Conservation (phyloP, 2,113 vertebrate species). For the Tympanuchus pallidicinctus region DNA sequence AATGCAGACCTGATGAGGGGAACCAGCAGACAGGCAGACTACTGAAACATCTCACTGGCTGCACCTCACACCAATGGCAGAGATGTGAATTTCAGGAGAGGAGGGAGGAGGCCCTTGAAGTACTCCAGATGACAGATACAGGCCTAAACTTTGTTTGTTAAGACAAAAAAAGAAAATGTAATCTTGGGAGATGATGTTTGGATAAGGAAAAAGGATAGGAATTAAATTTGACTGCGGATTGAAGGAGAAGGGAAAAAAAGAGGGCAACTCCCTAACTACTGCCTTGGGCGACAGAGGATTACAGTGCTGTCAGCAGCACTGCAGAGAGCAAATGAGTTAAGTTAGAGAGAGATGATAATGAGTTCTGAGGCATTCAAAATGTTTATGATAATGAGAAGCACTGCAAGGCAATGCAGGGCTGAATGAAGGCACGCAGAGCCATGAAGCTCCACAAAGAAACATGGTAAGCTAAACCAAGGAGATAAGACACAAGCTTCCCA, state of each 20-base stretch:
- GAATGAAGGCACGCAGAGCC: background rate
- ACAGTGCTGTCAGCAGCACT: background rate
- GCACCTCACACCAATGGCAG: background rate
- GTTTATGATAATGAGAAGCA: background rate
- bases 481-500: background rate
- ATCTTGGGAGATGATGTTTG: slow-evolving; percentile 37
- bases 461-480: background rate
- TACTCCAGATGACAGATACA: slow-evolving; percentile 6
- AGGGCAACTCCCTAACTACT: background rate
- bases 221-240: slow-evolving; percentile 22
- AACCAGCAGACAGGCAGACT: background rate
- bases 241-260: background rate
- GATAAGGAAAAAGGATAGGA: background rate
- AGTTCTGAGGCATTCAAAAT: background rate
- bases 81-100: background rate
- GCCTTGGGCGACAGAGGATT: background rate
- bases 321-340: background rate
- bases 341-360: background rate
- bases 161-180: background rate
- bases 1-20: background rate
- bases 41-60: background rate
- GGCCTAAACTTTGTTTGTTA: slow-evolving; percentile 11
- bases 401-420: background rate
- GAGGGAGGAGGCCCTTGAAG: slow-evolving; percentile 14
- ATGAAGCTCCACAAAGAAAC: background rate